phyloP scores from a whole-genome alignment of 2,797 vertebrate species.

The Crossoptilon crossoptilon region DNA sequence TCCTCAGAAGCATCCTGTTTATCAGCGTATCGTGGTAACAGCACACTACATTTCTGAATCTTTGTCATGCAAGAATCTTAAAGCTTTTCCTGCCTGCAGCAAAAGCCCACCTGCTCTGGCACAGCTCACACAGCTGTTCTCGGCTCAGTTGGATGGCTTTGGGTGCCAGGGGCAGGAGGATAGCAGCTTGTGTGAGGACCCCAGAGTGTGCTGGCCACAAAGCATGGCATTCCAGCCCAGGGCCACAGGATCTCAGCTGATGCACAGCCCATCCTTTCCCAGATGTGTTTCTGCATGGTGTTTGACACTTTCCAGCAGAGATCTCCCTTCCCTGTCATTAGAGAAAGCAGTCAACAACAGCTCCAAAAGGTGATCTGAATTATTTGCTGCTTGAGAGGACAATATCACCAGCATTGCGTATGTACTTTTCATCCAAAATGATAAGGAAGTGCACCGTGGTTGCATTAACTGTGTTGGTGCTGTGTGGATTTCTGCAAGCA shows the following conservation, averaged over 20 bases:
- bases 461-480: neutral
- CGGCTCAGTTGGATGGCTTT: neutral
- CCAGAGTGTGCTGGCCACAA: neutral
- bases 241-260: neutral
- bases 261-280: neutral
- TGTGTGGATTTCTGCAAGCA: neutral
- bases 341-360: conserved; percentile 3
- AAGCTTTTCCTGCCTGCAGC: neutral
- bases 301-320: conserved; percentile 24
- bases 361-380: neutral
- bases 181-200: neutral
- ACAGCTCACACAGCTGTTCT: neutral
- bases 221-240: neutral
- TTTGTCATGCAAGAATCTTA: neutral
- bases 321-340: neutral
- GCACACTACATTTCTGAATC: neutral
- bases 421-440: conserved; percentile 1
- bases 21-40: neutral
- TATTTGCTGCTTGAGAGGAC: conserved; percentile 22
- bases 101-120: neutral
- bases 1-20: neutral
- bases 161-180: neutral
- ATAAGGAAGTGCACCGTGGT: neutral
- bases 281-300: neutral
- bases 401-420: neutral